Evolutionary conservation across 2,797 vertebrate species (phyloP).

Genomic region (Poecilia wingei): DNA sequence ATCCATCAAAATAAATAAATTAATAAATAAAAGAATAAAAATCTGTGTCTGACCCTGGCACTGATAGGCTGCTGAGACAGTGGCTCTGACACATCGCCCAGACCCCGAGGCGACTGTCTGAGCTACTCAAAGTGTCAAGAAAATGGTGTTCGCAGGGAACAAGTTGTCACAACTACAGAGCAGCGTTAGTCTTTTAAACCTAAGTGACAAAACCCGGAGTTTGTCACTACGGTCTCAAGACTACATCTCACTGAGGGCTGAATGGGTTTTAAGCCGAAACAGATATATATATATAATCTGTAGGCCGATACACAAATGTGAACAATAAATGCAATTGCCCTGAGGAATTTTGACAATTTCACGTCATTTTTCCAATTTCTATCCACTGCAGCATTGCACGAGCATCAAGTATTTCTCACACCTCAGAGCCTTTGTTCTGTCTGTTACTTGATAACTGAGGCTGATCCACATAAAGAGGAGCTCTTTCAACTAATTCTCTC

Average conservation of each 20-base stretch:
- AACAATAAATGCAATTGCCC: constrained; percentile 49
- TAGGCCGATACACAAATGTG: constrained; percentile 25
- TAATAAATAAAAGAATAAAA: constrained; percentile 15
- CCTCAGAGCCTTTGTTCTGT: constrained; percentile 52
- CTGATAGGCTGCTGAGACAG: constrained; percentile 55
- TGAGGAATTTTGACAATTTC: constrained; percentile 35
- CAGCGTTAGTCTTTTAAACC: constrained; percentile 52
- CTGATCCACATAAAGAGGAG: constrained; percentile 3
- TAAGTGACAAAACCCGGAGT: constrained; percentile 35
- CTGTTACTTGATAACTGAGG: constrained; percentile 12
- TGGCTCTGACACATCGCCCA: constrained; percentile 45
- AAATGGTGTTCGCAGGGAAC: constrained; percentile 58
- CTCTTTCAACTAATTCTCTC: constrained; percentile 25
- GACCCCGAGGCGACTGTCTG: constrained; percentile 65
- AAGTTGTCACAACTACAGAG: constrained; percentile 66
- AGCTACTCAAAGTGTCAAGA: constrained; percentile 59
- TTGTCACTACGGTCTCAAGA: constrained; percentile 45
- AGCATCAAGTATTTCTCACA: constrained; percentile 48
- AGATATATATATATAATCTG: constrained; percentile 22
- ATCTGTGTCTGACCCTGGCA: constrained; percentile 22
- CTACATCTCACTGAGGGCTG: constrained; percentile 29
- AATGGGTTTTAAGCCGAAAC: constrained; percentile 15
- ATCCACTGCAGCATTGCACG: constrained; percentile 17
- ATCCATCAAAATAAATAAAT: constrained; percentile 30
- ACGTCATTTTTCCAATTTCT: constrained; percentile 31